Evolutionary conservation across 2,113 vertebrate genomes (phyloP).

Genomic region (Tachysurus fulvidraco): DNA sequence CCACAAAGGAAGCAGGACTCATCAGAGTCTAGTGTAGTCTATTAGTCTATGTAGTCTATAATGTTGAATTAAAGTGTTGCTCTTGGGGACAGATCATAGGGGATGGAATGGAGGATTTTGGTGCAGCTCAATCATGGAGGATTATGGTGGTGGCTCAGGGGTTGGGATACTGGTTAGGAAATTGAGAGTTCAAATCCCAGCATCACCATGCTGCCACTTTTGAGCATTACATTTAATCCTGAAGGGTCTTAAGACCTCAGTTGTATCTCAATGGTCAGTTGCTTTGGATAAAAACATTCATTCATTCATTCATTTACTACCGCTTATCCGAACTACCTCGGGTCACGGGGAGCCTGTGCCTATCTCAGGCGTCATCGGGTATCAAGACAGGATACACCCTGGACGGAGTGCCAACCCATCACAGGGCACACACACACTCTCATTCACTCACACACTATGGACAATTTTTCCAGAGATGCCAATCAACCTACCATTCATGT

Average conservation of each 20-base stretch:
- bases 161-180: background rate
- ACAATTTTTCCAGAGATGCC: too few relatives aligned
- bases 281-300: background rate
- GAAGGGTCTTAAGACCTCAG: too few relatives aligned
- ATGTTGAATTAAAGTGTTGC: background rate
- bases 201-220: background rate
- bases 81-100: background rate
- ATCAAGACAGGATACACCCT: too few relatives aligned
- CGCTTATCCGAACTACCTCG: too few relatives aligned
- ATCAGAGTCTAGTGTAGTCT: background rate
- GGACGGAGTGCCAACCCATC: too few relatives aligned
- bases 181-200: background rate
- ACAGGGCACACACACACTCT: too few relatives aligned
- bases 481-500: too few relatives aligned
- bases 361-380: too few relatives aligned
- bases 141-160: background rate
- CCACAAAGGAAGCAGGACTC: background rate
- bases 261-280: background rate
- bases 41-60: background rate
- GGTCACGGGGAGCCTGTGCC: too few relatives aligned
- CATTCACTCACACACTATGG: too few relatives aligned
- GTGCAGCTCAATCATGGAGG: background rate
- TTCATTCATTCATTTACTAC: too few relatives aligned
- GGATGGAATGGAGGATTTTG: background rate
- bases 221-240: background rate